Base-by-base conservation (phyloP, 2,888 invertebrate genomes). In the Ypsolopha scabrella region DNA sequence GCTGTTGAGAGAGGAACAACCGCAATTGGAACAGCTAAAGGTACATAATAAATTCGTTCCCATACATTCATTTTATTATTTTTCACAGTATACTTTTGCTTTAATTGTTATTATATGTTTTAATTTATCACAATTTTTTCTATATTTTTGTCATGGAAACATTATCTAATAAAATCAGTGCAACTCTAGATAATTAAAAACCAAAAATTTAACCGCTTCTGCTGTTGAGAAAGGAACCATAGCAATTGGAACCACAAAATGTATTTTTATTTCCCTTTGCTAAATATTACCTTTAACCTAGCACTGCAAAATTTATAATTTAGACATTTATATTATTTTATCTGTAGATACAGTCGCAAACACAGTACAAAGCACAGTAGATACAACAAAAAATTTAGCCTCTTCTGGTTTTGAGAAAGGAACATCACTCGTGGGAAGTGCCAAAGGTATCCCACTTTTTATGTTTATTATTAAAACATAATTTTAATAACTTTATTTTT, bases 301-400 rank as follows among this genome's bases (percentile, higher is more conserved):
- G 4, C 24, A 24, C 4, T 24, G 24, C 24, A 24, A 24, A 24
- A 2, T 24, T 24, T 37, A 36, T 38, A 37, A 10, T 38, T 36
- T 38, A 48, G n/a, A n/a, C n/a, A n/a, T n/a, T 9, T n/a, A 9
- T 24, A 38, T 10, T 24, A 35, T 35, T 14, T 10, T 48, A 9
- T 38, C 6, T 9, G 6, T 48, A 53, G 53, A 51, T 10, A 50
- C 50, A 7, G 47, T 54, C 2, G 35, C 49, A 33, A 52, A 33
- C 13, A 77, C 82, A 52, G 73, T 70, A 56, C 83, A 83, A 33
- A 52, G 37, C 13, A 77, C 82, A 52, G 73, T 70, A 56, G 83
- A 83, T 60, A 82, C 75, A 57, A 78, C 87, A 53, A 86, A 80
- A 67, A 87, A 80, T 56, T 76, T 81, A 8, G 83, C 87, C 1